Evolutionary conservation across 2,888 invertebrate genomes (phyloP), one percentile per base, ranked within the genome.

Genomic region (Meghimatium bilineatum): DNA sequence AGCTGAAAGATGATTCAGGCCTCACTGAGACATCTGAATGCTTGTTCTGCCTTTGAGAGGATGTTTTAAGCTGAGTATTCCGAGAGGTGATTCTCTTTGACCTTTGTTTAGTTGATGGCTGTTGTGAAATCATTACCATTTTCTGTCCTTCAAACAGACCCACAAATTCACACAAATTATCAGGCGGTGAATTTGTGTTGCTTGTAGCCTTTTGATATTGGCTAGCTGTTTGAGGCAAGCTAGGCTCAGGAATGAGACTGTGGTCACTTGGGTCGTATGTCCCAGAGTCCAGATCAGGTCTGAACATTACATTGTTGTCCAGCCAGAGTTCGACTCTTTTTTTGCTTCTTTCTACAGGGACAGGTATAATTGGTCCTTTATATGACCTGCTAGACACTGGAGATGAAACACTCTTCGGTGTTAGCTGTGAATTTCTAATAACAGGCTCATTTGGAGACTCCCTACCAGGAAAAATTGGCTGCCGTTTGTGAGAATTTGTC

Each of bases 181-280:
- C 52, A 74, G 74, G 34, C 12, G 6, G 2, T 10, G 2, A 0
- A 6, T 32, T 52, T 29, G 10, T 74, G 29, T 20, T 52, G 1
- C 3, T 32, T 2, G 49, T 32, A 5, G 32, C 44, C 12, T 8
- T 8, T 38, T 10, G 49, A 74, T 52, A 74, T 44, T 3, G 52
- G 3, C 32, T 17, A 44, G 49, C 44, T 32, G 38, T 26, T 17
- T 60, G 52, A 12, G 77, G 77, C 26, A 77, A 38, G 38, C 66
- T 67, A 32, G 66, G 66, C 20, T 29, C 63, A 63, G 0, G 38
- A 2, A 23, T 34, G 17, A 78, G 78, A 32, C 78, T 78, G 23
- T 78, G 67, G 29, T 78, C 78, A 49, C 66, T 78, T 3, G 78
- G 66, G 49, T 78, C 78, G 32, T 29, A 78, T 17, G 63, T 67